phyloP scores from a whole-genome alignment of 2,888 invertebrate species.

The Apotomis turbidana region DNA sequence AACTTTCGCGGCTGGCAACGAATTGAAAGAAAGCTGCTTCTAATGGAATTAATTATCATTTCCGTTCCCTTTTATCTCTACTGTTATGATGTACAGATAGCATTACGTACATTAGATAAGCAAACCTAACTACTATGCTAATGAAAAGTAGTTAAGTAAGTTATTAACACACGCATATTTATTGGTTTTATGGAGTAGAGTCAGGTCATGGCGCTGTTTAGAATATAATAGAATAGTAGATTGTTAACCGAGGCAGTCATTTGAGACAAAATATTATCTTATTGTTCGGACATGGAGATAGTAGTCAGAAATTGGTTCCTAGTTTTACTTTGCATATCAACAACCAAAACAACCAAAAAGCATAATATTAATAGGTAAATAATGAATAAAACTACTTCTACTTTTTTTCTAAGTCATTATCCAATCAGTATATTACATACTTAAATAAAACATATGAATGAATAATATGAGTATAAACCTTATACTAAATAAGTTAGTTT shows the following conservation, averaged over 20 bases:
- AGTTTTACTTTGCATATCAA: too few species aligned
- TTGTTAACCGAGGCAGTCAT: background rate
- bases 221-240: background rate
- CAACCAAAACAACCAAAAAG: too few species aligned
- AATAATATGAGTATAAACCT: too few species aligned
- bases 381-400: too few species aligned
- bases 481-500: too few species aligned
- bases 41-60: conserved; percentile 47
- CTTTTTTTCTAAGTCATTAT: too few species aligned
- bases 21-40: conserved; percentile 50
- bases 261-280: background rate
- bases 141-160: conserved; percentile 17
- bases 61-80: conserved; percentile 37
- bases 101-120: conserved; percentile 17
- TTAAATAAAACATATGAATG: too few species aligned
- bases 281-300: too few species aligned
- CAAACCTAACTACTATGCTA: conserved; percentile 28
- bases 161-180: conserved; percentile 28
- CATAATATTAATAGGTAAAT: too few species aligned
- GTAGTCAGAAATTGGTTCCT: too few species aligned
- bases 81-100: conserved; percentile 38
- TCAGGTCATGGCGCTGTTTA: conserved; percentile 13
- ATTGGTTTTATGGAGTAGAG: conserved; percentile 24
- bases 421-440: background rate
- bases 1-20: conserved; percentile 45